Evolutionary conservation across 2,888 invertebrate genomes (phyloP).

Genomic region (Metopia argyrocephala): DNA sequence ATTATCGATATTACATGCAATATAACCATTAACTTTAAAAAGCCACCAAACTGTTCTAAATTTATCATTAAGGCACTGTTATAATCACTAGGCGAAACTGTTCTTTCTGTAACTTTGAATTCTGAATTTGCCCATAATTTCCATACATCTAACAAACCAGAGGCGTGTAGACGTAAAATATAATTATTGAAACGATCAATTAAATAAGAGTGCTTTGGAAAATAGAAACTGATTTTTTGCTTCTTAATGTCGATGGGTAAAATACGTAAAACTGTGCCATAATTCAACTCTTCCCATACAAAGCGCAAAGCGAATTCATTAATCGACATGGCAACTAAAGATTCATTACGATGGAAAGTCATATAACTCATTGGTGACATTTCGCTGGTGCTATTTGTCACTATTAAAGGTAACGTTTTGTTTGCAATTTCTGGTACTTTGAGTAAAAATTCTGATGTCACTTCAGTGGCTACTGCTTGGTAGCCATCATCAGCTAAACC

Average conservation of each 20-base stretch:
- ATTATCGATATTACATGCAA: neutral
- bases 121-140: neutral
- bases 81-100: neutral
- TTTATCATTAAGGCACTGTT: neutral
- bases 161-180: neutral
- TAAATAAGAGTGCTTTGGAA: slow-evolving; percentile 30
- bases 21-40: neutral
- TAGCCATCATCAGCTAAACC: slow-evolving; percentile 1
- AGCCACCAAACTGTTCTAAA: neutral
- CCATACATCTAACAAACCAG: slow-evolving; percentile 17
- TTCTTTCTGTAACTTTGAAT: neutral
- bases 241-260: neutral
- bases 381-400: neutral
- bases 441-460: neutral
- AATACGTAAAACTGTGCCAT: neutral
- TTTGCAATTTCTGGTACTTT: neutral
- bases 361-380: neutral
- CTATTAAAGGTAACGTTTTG: neutral
- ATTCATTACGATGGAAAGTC: neutral
- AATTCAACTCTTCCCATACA: neutral
- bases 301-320: neutral
- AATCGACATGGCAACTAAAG: neutral
- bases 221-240: neutral
- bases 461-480: neutral
- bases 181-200: slow-evolving; percentile 1